Evolutionary conservation across 2,113 vertebrate genomes (phyloP).

Genomic region (Aramus guarauna): DNA sequence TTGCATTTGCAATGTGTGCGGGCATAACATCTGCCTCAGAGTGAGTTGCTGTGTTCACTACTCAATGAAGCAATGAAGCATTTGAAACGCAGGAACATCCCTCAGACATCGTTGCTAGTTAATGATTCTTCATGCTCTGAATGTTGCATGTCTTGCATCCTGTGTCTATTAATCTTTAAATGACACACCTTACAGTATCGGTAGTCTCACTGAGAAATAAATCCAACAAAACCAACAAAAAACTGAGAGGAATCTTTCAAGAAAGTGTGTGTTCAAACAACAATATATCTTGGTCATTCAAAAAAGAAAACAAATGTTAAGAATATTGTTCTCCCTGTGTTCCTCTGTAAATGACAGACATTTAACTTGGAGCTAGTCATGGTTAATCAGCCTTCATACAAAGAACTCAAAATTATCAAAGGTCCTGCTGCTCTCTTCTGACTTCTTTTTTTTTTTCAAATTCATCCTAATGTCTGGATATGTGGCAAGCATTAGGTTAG

Average conservation of each 20-base stretch:
- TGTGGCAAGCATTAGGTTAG: conserved; percentile 19
- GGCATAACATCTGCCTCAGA: conserved; percentile 56
- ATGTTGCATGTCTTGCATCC: conserved; percentile 47
- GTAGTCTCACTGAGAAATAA: neutral
- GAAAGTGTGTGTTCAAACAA: neutral
- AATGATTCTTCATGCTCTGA: conserved; percentile 72
- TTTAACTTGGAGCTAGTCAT: conserved; percentile 17
- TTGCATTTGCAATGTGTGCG: conserved; percentile 23
- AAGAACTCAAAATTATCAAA: neutral
- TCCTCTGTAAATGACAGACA: neutral
- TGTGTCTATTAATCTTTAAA: conserved; percentile 70
- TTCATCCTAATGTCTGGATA: neutral
- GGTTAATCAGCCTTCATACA: neutral
- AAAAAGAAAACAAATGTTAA: neutral
- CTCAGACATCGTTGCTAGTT: conserved; percentile 47
- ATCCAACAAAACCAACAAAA: neutral
- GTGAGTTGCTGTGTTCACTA: conserved; percentile 64
- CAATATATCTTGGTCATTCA: neutral
- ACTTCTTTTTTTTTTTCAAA: neutral
- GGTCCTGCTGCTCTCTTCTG: neutral
- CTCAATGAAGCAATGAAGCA: conserved; percentile 68
- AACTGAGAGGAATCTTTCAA: neutral
- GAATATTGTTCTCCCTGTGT: neutral
- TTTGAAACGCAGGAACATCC: conserved; percentile 51
- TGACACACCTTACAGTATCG: neutral